Conservation (phyloP, 2,888 invertebrate species). For the Yponomeuta sedellus region DNA sequence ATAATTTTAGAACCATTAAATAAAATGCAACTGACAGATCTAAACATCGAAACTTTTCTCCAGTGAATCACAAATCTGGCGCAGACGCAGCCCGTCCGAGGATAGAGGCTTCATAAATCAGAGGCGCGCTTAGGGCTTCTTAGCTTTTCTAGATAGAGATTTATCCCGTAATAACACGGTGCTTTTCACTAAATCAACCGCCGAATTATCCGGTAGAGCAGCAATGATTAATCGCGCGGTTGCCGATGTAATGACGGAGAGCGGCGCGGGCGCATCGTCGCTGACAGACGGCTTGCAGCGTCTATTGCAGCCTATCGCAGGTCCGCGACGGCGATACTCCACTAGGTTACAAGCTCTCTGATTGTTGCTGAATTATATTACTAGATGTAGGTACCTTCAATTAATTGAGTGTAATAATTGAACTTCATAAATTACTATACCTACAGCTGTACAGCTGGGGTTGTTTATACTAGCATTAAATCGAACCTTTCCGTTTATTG, state of each 20-base stretch:
- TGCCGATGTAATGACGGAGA: slow-evolving; percentile 60
- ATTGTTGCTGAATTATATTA: too few relatives aligned
- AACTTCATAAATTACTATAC: background rate
- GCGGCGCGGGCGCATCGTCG: slow-evolving; percentile 26
- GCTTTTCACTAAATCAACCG: slow-evolving; percentile 75
- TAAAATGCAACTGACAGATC: slow-evolving; percentile 71
- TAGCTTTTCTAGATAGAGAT: slow-evolving; percentile 77
- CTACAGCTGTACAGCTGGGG: background rate
- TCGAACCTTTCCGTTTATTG: background rate
- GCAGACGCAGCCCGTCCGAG: slow-evolving; percentile 45
- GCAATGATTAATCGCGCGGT: slow-evolving; percentile 65
- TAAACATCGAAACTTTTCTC: slow-evolving; percentile 52
- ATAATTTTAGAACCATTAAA: slow-evolving; percentile 70
- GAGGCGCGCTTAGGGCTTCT: slow-evolving; percentile 71
- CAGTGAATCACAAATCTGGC: slow-evolving; percentile 67
- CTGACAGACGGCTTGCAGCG: slow-evolving; percentile 5
- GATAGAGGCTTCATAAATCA: slow-evolving; percentile 67
- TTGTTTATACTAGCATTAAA: background rate
- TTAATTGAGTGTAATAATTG: too few relatives aligned
- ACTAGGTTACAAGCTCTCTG: background rate
- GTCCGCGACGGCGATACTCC: background rate
- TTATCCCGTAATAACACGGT: slow-evolving; percentile 76
- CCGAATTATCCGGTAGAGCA: slow-evolving; percentile 76
- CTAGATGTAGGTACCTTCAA: too few relatives aligned
- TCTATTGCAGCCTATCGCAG: background rate